Evolutionary conservation across 2,113 vertebrate genomes (phyloP), one percentile per base, ranked within the genome.

Genomic region (Alosa alosa): DNA sequence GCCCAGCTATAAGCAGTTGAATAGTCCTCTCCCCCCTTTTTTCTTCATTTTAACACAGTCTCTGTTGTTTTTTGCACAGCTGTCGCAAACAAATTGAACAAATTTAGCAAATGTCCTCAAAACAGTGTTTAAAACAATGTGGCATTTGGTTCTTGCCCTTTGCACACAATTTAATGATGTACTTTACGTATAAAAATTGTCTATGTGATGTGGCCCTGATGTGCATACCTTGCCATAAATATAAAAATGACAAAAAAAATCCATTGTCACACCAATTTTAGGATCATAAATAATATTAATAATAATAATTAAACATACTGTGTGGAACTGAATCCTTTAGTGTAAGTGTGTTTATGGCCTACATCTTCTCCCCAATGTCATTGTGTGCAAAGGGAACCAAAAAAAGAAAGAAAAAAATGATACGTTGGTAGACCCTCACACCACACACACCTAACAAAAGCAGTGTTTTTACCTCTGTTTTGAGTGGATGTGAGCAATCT

Each of bases 351-450:
- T 11, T 78, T 78, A 78, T 36, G 72, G 31, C 72, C 72, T 78
- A 78, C 36, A 78, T 85, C 22, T 17, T 57, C 81, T 46, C 44
- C 20, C 82, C 84, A 25, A 83, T 87, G 78, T 83, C 81, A 82
- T 78, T 64, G 85, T 89, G 86, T 86, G 72, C 72, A n/a, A 83
- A 87, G 87, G 82, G 85, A 86, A 45, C 78, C 57, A 47, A 55
- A 31, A 72, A 72, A 22, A 25, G 31, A 8, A 72, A 25, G 31
- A 15, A 39, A 17, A 78, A 39, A 11, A 78, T 15, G 31, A 39
- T 78, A 36, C 36, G 15, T 78, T 78, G 72, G 72, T 36, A 78
- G 36, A 78, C 25, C 72, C 72, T 78, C 31, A 39, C 72, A 41
- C 72, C 72, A 78, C 60, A 64, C 31, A 78, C 25, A 72, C 64